Evolutionary conservation across 2,113 vertebrate species (phyloP).

Genomic region (Butastur rufipennis): DNA sequence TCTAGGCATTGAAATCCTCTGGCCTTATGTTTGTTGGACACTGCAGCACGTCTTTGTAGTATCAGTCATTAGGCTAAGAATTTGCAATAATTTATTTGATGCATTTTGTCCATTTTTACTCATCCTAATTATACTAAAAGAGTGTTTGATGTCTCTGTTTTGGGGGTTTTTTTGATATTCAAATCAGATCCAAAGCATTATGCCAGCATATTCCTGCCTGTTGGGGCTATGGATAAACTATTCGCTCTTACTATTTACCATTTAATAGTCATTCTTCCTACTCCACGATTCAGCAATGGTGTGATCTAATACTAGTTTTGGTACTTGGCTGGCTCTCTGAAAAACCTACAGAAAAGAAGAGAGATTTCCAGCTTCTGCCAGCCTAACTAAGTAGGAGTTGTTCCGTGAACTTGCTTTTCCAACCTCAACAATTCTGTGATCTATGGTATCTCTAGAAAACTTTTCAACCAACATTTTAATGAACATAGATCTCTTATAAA

Average conservation of each 20-base stretch:
- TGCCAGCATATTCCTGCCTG: background rate
- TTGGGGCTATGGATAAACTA: constrained; percentile 18
- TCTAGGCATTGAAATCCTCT: background rate
- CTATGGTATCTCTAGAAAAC: background rate
- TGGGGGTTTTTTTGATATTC: background rate
- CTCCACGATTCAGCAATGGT: background rate
- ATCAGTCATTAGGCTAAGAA: background rate
- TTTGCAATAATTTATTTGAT: constrained; percentile 13
- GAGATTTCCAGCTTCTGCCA: constrained; percentile 18
- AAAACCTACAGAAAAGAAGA: constrained; percentile 19
- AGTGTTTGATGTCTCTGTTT: background rate
- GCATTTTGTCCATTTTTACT: constrained; percentile 16
- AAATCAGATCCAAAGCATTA: background rate
- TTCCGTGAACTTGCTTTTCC: constrained; percentile 7
- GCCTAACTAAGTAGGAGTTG: background rate
- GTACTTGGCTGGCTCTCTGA: background rate
- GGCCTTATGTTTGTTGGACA: background rate
- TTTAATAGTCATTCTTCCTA: background rate
- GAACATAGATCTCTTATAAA: background rate
- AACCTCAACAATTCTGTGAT: background rate
- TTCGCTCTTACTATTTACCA: background rate
- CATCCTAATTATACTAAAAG: background rate
- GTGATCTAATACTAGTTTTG: constrained; percentile 26
- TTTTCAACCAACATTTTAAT: background rate
- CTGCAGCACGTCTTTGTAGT: background rate